Conservation (phyloP, 2,113 vertebrate genomes). For the Psammodynastes pulverulentus region DNA sequence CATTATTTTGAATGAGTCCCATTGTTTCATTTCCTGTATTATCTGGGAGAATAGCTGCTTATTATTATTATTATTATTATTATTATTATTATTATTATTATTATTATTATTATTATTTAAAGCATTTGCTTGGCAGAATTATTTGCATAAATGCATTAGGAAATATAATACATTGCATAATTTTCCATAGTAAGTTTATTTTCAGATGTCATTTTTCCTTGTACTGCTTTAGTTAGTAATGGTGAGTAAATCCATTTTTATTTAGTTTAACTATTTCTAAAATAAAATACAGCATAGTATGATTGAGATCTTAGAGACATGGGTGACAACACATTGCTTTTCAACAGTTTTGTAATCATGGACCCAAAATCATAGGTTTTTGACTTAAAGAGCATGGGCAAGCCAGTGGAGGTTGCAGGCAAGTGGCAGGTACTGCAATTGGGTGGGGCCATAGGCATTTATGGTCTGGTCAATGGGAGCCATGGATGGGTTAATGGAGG, state of each 20-base stretch:
- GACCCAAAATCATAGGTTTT: too few species aligned
- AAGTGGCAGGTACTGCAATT: too few species aligned
- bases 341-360: not conserved
- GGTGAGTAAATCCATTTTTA: not conserved
- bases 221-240: not conserved
- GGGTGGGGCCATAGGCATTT: too few species aligned
- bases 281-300: not conserved
- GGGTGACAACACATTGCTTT: not conserved
- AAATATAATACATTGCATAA: constrained; percentile 15
- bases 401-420: not conserved
- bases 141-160: not conserved
- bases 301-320: too few species aligned
- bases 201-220: not conserved
- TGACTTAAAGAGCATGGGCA: not conserved
- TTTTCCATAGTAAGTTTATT: not conserved
- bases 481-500: too few species aligned
- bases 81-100: too few species aligned
- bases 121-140: not conserved
- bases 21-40: not conserved
- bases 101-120: not conserved
- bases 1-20: not conserved
- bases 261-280: not conserved
- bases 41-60: not conserved
- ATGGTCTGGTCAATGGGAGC: too few species aligned
- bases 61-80: not conserved